A percentile compares a stretch with the other conserved stretches of the same genome.
These are phyloP conservation scores for Podarcis siculus DNA, from an alignment of 2,797 vertebrate genomes.

Conservation along the genomic window DNA sequence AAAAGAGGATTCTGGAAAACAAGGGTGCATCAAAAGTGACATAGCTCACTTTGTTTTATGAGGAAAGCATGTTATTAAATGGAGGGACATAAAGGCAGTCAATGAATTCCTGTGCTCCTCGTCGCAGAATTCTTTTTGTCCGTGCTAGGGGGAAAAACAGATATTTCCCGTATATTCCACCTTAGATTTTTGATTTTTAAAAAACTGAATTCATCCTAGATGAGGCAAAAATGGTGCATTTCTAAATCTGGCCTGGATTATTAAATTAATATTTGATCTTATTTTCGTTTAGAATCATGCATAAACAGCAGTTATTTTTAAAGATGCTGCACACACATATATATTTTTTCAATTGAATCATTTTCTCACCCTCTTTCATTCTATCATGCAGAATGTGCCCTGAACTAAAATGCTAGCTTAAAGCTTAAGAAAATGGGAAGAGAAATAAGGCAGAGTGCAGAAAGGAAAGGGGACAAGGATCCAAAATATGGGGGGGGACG, in stretches of 20 bases:
- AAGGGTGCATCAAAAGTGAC: background rate
- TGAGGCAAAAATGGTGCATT: background rate
- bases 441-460: background rate
- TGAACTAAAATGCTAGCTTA: background rate
- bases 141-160: background rate
- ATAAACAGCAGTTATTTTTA: background rate
- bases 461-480: background rate
- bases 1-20: background rate
- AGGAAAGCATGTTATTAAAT: background rate
- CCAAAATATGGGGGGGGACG: background rate
- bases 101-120: background rate
- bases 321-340: background rate
- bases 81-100: background rate
- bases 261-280: background rate
- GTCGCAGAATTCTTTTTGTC: background rate
- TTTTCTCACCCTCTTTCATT: background rate
- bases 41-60: background rate
- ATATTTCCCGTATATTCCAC: background rate
- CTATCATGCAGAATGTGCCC: background rate
- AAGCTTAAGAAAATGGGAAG: slow-evolving; percentile 1
- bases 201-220: background rate
- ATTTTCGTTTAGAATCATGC: background rate
- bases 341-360: background rate
- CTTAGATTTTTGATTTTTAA: background rate
- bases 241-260: background rate